phyloP scores from a whole-genome alignment of 2,113 vertebrate genomes.

The Catharus bicknelli region DNA sequence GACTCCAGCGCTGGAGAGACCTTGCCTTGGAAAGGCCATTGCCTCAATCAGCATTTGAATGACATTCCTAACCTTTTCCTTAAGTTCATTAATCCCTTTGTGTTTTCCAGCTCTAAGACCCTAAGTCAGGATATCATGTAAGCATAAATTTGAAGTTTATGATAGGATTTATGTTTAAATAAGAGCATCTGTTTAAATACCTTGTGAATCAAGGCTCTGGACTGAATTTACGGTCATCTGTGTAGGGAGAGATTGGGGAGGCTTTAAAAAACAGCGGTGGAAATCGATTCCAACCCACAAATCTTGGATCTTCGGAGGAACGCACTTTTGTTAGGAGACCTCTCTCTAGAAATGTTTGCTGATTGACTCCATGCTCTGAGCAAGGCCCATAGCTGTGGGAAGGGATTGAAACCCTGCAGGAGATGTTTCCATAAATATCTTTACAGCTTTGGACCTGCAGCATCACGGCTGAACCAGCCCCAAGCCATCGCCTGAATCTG shows the following conservation, averaged over 20 bases:
- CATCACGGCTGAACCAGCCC: accelerated
- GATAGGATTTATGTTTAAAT: conserved; percentile 67
- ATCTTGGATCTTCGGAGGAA: conserved; percentile 23
- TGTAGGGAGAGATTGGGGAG: conserved; percentile 35
- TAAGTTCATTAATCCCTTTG: conserved; percentile 71
- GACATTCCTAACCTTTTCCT: conserved; percentile 69
- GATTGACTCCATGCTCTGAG: not conserved
- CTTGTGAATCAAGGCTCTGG: conserved; percentile 55
- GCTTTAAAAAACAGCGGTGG: conserved; percentile 39
- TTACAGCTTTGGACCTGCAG: not conserved
- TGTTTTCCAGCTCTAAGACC: conserved; percentile 66
- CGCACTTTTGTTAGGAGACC: not conserved
- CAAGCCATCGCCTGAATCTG: not conserved
- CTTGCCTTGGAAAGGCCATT: conserved; percentile 50
- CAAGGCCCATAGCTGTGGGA: not conserved
- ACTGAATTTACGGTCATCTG: conserved; percentile 58
- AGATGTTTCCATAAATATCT: not conserved
- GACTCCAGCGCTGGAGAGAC: conserved; percentile 19
- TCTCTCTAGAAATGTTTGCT: not conserved
- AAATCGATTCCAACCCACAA: conserved; percentile 58
- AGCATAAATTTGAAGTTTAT: conserved; percentile 69
- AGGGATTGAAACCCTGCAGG: not conserved
- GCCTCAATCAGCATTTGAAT: conserved; percentile 69
- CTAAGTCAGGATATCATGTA: conserved; percentile 67
- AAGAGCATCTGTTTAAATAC: conserved; percentile 69